Evolutionary conservation across 2,888 invertebrate species (phyloP).

Genomic region (Scaptomyza caliginosa): DNA sequence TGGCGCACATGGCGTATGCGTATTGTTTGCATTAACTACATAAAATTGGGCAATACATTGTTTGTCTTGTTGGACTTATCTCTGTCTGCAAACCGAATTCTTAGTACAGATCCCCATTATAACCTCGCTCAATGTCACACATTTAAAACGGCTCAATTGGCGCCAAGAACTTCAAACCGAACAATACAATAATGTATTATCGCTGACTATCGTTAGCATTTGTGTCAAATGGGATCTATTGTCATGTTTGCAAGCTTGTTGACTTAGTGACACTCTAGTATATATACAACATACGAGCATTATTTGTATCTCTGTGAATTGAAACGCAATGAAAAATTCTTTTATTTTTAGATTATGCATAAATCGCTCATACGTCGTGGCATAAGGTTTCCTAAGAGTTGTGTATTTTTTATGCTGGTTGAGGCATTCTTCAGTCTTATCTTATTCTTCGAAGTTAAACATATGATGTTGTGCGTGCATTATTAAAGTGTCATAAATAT

Average conservation of each 20-base stretch:
- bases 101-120: background rate
- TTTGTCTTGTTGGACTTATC: constrained; percentile 22
- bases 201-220: constrained; percentile 9
- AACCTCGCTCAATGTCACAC: constrained; percentile 53
- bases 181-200: constrained; percentile 12
- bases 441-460: background rate
- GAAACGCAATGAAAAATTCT: background rate
- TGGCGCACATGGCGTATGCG: constrained; percentile 59
- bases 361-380: constrained; percentile 9
- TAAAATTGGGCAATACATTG: constrained; percentile 20
- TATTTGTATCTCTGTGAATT: background rate
- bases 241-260: constrained; percentile 12
- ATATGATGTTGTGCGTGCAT: constrained; percentile 6
- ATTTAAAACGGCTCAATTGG: constrained; percentile 9
- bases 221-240: constrained; percentile 27
- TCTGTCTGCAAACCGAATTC: constrained; percentile 6
- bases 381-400: background rate
- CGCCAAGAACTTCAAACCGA: constrained; percentile 19
- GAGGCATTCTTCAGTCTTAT: constrained; percentile 17
- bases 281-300: background rate
- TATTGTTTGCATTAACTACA: constrained; percentile 52
- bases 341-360: constrained; percentile 3
- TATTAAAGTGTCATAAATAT: background rate
- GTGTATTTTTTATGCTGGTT: constrained; percentile 3
- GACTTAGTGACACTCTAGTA: background rate